Conservation (phyloP, 2,113 vertebrate species). For the Capreolus pygargus region DNA sequence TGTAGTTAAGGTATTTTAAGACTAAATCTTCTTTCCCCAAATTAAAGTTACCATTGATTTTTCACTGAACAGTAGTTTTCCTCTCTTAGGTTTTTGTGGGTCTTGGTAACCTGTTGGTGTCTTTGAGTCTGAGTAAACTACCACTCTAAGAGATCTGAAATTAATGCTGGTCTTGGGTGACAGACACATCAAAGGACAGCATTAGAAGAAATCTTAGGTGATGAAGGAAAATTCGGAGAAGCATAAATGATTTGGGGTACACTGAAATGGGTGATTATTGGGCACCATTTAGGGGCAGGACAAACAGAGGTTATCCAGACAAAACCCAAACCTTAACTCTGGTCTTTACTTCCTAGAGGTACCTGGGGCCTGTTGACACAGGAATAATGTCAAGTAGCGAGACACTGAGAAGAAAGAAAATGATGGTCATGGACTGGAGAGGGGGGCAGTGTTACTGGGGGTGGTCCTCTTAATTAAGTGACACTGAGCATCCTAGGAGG, state of each 20-base stretch:
- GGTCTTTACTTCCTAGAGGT: background rate
- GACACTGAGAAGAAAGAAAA: background rate
- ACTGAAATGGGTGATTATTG: background rate
- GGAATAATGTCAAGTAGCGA: background rate
- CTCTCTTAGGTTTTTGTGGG: background rate
- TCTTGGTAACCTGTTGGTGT: background rate
- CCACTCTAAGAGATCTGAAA: background rate
- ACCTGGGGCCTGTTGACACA: background rate
- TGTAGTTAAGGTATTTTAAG: constrained; percentile 34
- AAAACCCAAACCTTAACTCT: background rate
- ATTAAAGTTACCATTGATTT: constrained; percentile 28
- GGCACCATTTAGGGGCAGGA: background rate
- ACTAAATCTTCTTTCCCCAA: constrained; percentile 7
- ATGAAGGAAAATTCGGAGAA: background rate
- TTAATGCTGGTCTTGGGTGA: background rate
- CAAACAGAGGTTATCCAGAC: background rate
- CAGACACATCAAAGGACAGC: background rate
- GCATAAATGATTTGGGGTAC: background rate
- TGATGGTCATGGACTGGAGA: background rate
- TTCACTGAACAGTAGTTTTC: background rate
- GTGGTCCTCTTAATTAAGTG: background rate
- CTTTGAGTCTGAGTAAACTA: constrained; percentile 40
- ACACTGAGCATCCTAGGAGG: background rate
- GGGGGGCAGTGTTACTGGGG: background rate
- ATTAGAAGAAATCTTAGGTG: constrained; percentile 9